Base-by-base conservation (phyloP, 1,140 invertebrate species). In the Coboldia fuscipes region DNA sequence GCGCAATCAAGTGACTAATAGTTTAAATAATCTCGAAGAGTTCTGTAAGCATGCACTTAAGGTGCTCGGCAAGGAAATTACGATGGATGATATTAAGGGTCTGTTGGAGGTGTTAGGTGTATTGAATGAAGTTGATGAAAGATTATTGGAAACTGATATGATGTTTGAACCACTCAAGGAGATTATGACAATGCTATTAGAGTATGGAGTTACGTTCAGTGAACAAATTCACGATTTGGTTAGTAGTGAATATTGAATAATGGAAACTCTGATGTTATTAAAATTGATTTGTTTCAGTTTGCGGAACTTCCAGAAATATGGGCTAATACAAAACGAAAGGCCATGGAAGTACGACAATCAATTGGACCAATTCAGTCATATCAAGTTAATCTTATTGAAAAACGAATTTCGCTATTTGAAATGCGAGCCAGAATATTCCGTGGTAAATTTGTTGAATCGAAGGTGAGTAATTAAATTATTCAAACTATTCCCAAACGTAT, bases 271-370 rank as follows among this genome's bases (percentile, higher is more conserved):
- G 31, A 15, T 4, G 12, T 4, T 12, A 16, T 21, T n/a, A 34
- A 27, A 10, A 16, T 4, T 18, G 4, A 3, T 18, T 24, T 33
- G 13, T 15, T 21, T 34, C 24, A 69, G 56, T 46, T 70, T 24
- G 57, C 74, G 54, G 72, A 83, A 45, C 54, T 96, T 19, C 89
- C 89, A 0, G 83, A 89, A 42, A 68, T 70, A 42, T 97, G 90
- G 90, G 65, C 57, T 20, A 77, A 75, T 38, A 68, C 83, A n/a
- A 86, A 93, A 52, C 88, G 89, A 54, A 45, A 63, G 38, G 72
- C 79, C 5, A 68, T 79, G 4, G 70, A 74, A 33, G 72, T 81
- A n/a, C 89, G 88, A 50, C 82, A 89, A 51, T 63, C 73, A 18
- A 82, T 92, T 22, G 75, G 72, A 9, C 84, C 88, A 18, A 65